Percentiles rank a stretch among this genome's conserved stretches.
These are phyloP conservation scores for Polypterus bichir DNA, from an alignment of 2,113 vertebrate genomes.

Conservation along the genomic window DNA sequence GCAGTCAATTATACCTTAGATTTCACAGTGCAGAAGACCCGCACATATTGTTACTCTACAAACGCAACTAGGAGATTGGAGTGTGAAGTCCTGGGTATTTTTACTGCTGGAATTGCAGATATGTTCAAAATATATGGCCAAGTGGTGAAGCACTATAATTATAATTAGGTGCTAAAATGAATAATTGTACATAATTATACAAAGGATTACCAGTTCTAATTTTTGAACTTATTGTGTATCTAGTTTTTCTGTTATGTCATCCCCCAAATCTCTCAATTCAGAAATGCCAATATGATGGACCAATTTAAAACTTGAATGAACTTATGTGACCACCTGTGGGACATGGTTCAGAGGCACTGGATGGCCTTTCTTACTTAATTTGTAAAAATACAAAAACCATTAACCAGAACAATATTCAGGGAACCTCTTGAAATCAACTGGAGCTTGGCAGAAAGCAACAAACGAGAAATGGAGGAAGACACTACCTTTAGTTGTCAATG, in stretches of 20 bases:
- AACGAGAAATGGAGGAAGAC: not conserved
- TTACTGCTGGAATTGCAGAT: constrained; percentile 20
- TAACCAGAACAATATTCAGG: constrained; percentile 24
- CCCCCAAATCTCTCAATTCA: too few relatives aligned
- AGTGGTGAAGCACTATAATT: constrained; percentile 19
- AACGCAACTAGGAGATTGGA: constrained; percentile 37
- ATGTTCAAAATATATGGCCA: constrained; percentile 26
- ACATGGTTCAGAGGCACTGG: constrained; percentile 28
- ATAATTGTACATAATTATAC: too few relatives aligned
- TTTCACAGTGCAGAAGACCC: constrained; percentile 2
- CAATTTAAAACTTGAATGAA: constrained; percentile 43
- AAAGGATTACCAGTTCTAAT: too few relatives aligned
- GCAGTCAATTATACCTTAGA: too few relatives aligned
- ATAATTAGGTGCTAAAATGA: constrained; percentile 38
- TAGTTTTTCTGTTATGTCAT: too few relatives aligned
- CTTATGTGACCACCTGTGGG: constrained; percentile 41
- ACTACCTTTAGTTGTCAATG: constrained; percentile 26
- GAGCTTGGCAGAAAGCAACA: constrained; percentile 17
- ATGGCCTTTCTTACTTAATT: constrained; percentile 33
- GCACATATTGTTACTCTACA: constrained; percentile 30
- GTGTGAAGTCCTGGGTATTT: constrained; percentile 32
- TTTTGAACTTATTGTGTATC: too few relatives aligned
- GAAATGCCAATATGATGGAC: constrained; percentile 10
- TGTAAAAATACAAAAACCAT: too few relatives aligned
- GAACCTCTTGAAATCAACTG: constrained; percentile 31